Evolutionary conservation across 2,888 invertebrate genomes (phyloP), one percentile per base, ranked within the genome.

Genomic region (Caenorhabditis sp.): DNA sequence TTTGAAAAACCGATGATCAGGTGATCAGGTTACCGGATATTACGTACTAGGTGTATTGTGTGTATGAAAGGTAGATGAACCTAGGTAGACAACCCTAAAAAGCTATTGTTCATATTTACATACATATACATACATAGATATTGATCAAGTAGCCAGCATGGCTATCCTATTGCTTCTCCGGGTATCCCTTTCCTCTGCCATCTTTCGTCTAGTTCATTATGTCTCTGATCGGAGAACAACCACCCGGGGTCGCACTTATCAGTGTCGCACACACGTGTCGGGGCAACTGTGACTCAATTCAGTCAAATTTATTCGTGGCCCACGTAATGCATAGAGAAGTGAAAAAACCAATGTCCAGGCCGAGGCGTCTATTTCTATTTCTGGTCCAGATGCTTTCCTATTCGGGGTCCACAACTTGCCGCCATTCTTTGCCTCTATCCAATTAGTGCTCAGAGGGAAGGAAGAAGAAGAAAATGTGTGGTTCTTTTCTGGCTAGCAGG

Each of bases 401-500:
- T 72, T 53, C 55, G 37, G 44, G 40, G 76, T 67, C 67, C 60
- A 60, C 76, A 76, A 76, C 76, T 76, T 76, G 32, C 56, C 53
- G 64, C 58, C 67, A 76, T 76, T 76, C 67, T 76, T 55, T 51
- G 67, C 60, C 76, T 76, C 67, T 51, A 76, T 76, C 67, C 76
- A 76, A 76, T 76, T 76, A 76, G 76, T 76, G 76, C 68, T n/a
- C n/a, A n/a, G n/a, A n/a, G n/a, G n/a, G 67, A 67, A 76, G 76
- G 76, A 76, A 67, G 67, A 67, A 22, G 37, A 22, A 60, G 76
- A 76, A 55, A 67, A 76, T 67, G 67, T 40, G 67, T 76, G 76
- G 65, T 22, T 76, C 65, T 76, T 65, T 68, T 67, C 67, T 61
- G 53, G 61, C 32, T 26, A 47, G 22, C 47, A 61, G 58, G 32